Evolutionary conservation across 2,113 vertebrate genomes (phyloP).

Genomic region (Scophthalmus maximus): DNA sequence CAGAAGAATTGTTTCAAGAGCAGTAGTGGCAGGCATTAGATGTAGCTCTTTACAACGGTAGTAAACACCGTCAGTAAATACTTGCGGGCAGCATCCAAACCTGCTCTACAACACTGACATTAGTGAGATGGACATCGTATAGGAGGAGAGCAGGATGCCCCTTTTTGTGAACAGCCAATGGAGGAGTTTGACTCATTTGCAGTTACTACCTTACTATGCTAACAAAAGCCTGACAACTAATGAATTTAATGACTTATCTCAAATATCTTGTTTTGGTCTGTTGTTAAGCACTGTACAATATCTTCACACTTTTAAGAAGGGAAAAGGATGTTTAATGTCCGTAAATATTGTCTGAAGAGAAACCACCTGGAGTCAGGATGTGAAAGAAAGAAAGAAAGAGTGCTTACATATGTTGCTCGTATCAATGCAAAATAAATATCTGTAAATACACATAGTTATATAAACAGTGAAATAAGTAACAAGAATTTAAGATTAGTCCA

Average conservation of each 20-base stretch:
- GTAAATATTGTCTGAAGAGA: not conserved
- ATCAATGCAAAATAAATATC: not conserved
- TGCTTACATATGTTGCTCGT: not conserved
- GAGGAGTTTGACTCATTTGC: conserved; percentile 13
- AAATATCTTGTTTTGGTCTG: conserved; percentile 24
- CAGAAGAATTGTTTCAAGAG: not conserved
- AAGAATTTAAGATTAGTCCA: too few species aligned
- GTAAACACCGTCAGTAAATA: conserved; percentile 60
- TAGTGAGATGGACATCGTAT: conserved; percentile 42
- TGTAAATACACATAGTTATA: not conserved
- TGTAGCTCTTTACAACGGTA: conserved; percentile 48
- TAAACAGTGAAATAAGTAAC: too few species aligned
- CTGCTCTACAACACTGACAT: conserved; percentile 46
- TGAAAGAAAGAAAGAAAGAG: not conserved
- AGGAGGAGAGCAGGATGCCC: conserved; percentile 65
- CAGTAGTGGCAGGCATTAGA: conserved; percentile 42
- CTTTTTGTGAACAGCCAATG: conserved; percentile 58
- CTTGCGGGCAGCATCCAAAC: conserved; percentile 55
- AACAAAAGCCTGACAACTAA: conserved; percentile 27
- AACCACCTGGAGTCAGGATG: too few species aligned
- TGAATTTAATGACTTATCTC: conserved; percentile 26
- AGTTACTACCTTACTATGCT: conserved; percentile 14
- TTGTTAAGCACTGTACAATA: not conserved
- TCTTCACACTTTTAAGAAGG: conserved; percentile 11
- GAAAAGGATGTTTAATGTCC: not conserved